A percentile compares a stretch with the other conserved stretches of the same genome.
Conservation (phyloP, 2,888 invertebrate genomes). For the Sarcophaga rosellei region DNA sequence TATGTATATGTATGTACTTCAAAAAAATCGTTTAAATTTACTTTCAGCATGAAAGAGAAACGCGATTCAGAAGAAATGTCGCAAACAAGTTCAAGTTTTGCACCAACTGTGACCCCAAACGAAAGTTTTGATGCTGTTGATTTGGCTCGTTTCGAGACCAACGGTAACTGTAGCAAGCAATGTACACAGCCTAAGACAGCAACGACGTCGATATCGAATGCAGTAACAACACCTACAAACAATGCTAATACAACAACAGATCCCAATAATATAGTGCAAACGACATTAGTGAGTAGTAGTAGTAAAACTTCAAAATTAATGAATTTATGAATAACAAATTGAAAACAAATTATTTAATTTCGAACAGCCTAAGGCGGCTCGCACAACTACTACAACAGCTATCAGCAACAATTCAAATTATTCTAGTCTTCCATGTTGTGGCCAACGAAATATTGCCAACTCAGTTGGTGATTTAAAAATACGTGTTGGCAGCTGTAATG, state of each 20-base stretch:
- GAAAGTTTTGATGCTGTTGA: conserved; percentile 76
- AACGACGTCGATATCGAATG: background rate
- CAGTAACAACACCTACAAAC: conserved; percentile 62
- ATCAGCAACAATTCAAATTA: conserved; percentile 79
- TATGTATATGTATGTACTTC: too few species aligned
- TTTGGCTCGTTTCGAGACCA: conserved; percentile 57
- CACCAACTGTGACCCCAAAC: conserved; percentile 66
- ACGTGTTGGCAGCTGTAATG: conserved; percentile 78
- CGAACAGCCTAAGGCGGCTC: conserved; percentile 80
- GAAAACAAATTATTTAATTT: background rate
- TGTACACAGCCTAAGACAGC: conserved; percentile 37
- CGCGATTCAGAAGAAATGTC: conserved; percentile 77
- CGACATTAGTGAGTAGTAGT: conserved; percentile 70
- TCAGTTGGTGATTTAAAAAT: conserved; percentile 69
- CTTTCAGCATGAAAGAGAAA: conserved; percentile 69
- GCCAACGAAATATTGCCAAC: conserved; percentile 70
- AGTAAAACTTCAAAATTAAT: background rate
- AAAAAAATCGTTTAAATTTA: background rate
- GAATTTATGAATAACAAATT: background rate
- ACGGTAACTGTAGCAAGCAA: conserved; percentile 63
- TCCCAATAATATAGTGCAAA: conserved; percentile 70
- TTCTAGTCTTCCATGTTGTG: conserved; percentile 81
- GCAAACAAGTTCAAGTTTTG: conserved; percentile 71
- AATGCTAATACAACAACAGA: conserved; percentile 51
- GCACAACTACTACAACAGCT: conserved; percentile 73